Evolutionary conservation across 2,888 invertebrate genomes (phyloP), one percentile per base, ranked within the genome.

Genomic region (Alloplasta piceator): DNA sequence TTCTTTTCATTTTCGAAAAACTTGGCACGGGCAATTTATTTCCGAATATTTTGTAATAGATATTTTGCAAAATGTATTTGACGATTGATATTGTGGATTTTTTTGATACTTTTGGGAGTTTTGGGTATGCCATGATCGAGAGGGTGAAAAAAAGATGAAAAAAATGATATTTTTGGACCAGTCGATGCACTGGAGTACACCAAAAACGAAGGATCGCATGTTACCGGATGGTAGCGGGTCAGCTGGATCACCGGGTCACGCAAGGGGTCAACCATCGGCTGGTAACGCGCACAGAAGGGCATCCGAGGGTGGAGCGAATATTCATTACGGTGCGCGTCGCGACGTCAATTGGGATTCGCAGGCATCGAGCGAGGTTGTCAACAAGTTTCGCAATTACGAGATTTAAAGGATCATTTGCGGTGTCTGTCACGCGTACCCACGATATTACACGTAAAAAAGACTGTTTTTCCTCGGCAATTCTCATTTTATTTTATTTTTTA

Each of bases 111-210:
- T 26, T 26, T 26, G 26, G 3, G 26, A 26, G 26, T 26, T 1
- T 26, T 26, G 26, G 26, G 26, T 26, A 26, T 26, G 1, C 26
- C 26, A 26, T 26, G 36, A 16, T 38, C 9, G 56, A 43, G 41
- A 16, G 14, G n/a, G 16, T 56, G 41, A 55, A 55, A 50, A 72
- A 61, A 72, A 46, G 38, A 52, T n/a, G 43, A 80, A 64, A 58
- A 55, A 56, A 50, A 43, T 39, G 7, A 71, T 64, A 58, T 81
- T 52, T 26, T 26, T 26, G 6, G 36, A 90, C 67, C 94, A 98
- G 95, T 97, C 97, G 68, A 97, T 98, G 97, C 98, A 98, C 91
- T 98, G 98, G 98, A 95, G 96, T 83, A 96, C 96, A 82, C 96
- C 97, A 50, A 97, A 97, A 92, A 97, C 97, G 86, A 97, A 97